Conservation (phyloP, 2,888 invertebrate species). For the Tenthredo livida region DNA sequence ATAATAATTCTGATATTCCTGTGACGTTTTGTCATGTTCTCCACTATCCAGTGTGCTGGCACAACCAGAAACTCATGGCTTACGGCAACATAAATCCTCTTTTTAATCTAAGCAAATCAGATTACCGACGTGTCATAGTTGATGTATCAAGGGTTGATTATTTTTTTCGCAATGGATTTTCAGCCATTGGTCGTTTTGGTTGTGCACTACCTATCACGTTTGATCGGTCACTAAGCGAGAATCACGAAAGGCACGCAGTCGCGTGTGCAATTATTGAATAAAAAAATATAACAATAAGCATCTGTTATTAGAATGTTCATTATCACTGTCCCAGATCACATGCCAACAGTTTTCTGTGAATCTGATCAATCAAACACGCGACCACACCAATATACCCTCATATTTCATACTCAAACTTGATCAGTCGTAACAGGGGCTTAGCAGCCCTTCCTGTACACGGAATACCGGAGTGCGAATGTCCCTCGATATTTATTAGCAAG, state of each 20-base stretch:
- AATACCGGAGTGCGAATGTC: not conserved
- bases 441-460: not conserved
- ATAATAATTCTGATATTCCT: not conserved
- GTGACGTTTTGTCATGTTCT: not conserved
- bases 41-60: not conserved
- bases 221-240: not conserved
- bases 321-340: not conserved
- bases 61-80: not conserved
- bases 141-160: not conserved
- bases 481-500: not conserved
- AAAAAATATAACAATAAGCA: not conserved
- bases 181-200: not conserved
- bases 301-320: not conserved
- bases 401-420: not conserved
- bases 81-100: not conserved
- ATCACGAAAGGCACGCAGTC: not conserved
- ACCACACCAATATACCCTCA: not conserved
- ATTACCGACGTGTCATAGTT: not conserved
- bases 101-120: not conserved
- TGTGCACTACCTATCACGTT: not conserved
- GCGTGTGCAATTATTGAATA: not conserved
- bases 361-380: not conserved
- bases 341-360: not conserved
- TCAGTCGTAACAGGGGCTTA: too few relatives aligned
- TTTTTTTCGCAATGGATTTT: not conserved